These are phyloP conservation scores for Drosophila setosimentum DNA, from an alignment of 2,888 invertebrate species.

Conservation along the genomic window DNA sequence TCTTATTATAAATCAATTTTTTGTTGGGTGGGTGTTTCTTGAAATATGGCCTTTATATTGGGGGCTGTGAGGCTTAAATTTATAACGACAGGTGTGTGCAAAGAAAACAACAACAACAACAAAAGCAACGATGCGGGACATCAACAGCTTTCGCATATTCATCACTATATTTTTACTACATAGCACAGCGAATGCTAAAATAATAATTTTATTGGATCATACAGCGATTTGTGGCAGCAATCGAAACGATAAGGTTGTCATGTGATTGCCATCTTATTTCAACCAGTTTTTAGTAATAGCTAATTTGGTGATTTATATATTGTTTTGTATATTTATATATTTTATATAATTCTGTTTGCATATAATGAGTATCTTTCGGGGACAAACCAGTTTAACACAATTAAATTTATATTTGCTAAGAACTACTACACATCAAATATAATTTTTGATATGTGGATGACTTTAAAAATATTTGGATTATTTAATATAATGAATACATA, in stretches of 20 bases:
- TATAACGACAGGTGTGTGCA: constrained; percentile 64
- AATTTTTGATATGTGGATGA: neutral
- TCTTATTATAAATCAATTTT: constrained; percentile 63
- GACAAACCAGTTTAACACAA: neutral
- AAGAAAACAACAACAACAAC: constrained; percentile 1
- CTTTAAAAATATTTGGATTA: neutral
- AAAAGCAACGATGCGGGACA: constrained; percentile 22
- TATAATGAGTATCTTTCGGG: neutral
- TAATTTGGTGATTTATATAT: constrained; percentile 20
- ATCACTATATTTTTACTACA: constrained; percentile 32
- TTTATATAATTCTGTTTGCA: neutral
- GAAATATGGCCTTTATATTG: constrained; percentile 62
- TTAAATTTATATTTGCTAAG: neutral
- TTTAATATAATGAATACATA: neutral
- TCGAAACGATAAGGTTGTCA: constrained; percentile 6
- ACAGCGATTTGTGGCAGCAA: neutral
- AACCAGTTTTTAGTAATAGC: constrained; percentile 42
- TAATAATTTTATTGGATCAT: constrained; percentile 64
- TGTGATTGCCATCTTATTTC: constrained; percentile 15
- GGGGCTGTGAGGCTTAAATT: constrained; percentile 43
- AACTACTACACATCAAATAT: neutral
- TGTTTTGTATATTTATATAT: neutral
- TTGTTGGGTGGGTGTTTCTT: constrained; percentile 36
- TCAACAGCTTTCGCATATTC: constrained; percentile 33
- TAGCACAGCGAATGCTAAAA: constrained; percentile 6